Base-by-base conservation (phyloP, 2,888 invertebrate species). In the Hydroisotoma schaefferi region DNA sequence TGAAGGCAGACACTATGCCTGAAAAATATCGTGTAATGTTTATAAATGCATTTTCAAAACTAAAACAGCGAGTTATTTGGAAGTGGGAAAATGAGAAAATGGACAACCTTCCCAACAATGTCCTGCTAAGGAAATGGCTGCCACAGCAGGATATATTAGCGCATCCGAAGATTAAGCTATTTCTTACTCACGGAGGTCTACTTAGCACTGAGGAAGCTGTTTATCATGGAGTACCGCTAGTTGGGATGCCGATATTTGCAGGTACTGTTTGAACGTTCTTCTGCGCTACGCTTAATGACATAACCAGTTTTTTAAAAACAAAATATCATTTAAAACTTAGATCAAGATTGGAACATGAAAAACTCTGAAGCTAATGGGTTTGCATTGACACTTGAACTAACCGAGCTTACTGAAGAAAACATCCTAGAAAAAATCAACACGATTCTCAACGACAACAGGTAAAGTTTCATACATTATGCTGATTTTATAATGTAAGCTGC, bases 31-130 rank as follows among this genome's bases (percentile, higher is more conserved):
- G 87, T 57, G 81, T 82, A 26, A 79, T 87, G 73, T 81, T 91
- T 54, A 81, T 89, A 22, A 82, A 84, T 37, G 89, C 88, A 0
- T 84, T 91, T 73, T 83, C 86, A 0, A 84, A 85, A 26, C 77
- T 91, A 33, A 88, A 90, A 0, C 88, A 88, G 74, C 82, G 87
- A 68, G 86, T 91, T 23, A 77, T 91, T 0, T 90, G 90, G 90
- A 90, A 90, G 75, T 90, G 88, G 78, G 89, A 89, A 72, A 84
- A 82, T 1, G 81, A 84, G 20, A 77, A 80, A 4, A 74, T 83
- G 65, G 77, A 79, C 0, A 77, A 78, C 23, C 80, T 85, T 67
- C 82, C 84, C 26, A 77, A 81, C 53, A 87, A 88, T 75, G 78
- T 87, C 0, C 76, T 81, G 49, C 76, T 81, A 6, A 76, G 78